Evolutionary conservation across 2,113 vertebrate species (phyloP), one percentile per base, ranked within the genome.

Genomic region (Paraplagusia blochii): DNA sequence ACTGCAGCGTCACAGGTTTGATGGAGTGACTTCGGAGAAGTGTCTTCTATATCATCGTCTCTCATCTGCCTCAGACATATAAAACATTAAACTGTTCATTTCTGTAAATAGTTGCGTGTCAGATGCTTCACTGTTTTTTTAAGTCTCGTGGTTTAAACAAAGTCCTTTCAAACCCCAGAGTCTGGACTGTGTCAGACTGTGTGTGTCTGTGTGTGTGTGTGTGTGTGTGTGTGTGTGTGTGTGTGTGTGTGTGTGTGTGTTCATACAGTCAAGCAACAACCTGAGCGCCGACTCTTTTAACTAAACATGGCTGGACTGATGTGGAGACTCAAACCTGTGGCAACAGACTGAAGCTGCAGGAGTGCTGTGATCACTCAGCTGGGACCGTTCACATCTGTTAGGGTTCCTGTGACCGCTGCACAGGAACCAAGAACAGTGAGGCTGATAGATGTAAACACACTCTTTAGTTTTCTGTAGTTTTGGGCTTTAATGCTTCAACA

Each of bases 261-360:
- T 29, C 22, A 29, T 29, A 29, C 22, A 29, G 3, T 29, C 22
- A 29, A 29, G 22, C 22, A 29, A 29, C 22, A 29, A 44, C 22
- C 43, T 13, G 40, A 69, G 60, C 50, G 33, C 33, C 50, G 15
- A 22, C 44, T 46, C 45, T 11, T 38, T 52, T 13, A 72, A 50
- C 34, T 51, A 56, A 72, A 72, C 46, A 52, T 15, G 56, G 46
- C 45, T 42, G 57, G 57, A 72, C 56, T 42, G 46, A 52, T 36
- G 2, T 22, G 51, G 14, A 3, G 13, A 29, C 44, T 40, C 45
- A 39, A 60, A 72, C 62, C 60, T 60, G 55, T 54, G 59, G 59
- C 50, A 65, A 49, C 44, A 58, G 42, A 39, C 44, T 16, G 47
- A 35, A 16, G 47, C 53, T 18, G 58, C 58, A 38, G 38, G 49